Conservation (phyloP, 2,888 invertebrate genomes). For the Ctenicera cuprea region DNA sequence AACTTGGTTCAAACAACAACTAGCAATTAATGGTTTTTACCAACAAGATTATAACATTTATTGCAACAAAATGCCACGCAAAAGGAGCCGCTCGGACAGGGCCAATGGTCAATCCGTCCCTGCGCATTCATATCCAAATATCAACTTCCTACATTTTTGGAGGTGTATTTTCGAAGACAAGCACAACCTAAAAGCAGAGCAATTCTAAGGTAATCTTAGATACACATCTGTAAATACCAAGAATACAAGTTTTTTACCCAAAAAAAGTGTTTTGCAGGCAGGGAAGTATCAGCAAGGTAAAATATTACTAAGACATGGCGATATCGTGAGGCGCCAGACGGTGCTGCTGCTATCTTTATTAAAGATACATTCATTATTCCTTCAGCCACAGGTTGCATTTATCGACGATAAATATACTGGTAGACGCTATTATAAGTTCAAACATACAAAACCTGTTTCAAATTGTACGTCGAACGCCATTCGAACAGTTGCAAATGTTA, state of each 20-base stretch:
- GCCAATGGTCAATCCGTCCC: too few species aligned
- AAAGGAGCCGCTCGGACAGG: too few species aligned
- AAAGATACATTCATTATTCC: slow-evolving; percentile 43
- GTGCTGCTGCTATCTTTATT: slow-evolving; percentile 44
- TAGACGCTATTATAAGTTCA: slow-evolving; percentile 33
- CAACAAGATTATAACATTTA: too few species aligned
- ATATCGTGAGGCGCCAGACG: slow-evolving; percentile 51
- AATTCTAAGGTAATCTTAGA: too few species aligned
- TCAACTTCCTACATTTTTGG: too few species aligned
- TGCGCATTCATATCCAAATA: too few species aligned
- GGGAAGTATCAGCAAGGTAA: slow-evolving; percentile 10
- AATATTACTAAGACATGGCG: slow-evolving; percentile 17
- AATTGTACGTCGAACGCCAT: slow-evolving; percentile 27
- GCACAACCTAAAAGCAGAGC: too few species aligned
- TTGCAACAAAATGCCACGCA: too few species aligned
- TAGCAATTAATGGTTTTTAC: too few species aligned
- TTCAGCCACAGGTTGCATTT: slow-evolving; percentile 50
- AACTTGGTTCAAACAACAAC: too few species aligned
- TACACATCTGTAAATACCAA: background rate
- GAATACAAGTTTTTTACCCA: background rate
- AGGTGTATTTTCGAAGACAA: too few species aligned
- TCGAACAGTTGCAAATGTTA: slow-evolving; percentile 24
- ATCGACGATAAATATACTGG: slow-evolving; percentile 46
- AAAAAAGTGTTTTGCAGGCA: slow-evolving; percentile 1
- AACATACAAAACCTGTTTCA: slow-evolving; percentile 42